phyloP scores from a whole-genome alignment of 2,888 invertebrate genomes.

The Himalopsyche japonica region DNA sequence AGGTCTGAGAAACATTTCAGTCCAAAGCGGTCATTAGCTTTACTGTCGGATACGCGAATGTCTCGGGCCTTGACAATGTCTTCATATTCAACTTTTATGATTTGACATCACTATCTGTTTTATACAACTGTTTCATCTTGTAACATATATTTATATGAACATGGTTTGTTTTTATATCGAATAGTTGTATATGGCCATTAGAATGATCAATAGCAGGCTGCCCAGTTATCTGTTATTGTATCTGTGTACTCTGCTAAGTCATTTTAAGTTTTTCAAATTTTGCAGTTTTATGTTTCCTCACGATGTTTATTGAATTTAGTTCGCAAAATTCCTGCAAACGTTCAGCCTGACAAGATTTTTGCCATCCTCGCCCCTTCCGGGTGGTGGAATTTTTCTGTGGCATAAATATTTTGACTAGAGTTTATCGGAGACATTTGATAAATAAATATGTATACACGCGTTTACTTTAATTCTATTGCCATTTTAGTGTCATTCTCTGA shows the following conservation, averaged over 20 bases:
- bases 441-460: slow-evolving; percentile 29
- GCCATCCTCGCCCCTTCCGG: background rate
- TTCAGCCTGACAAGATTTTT: background rate
- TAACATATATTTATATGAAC: slow-evolving; percentile 14
- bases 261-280: background rate
- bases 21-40: background rate
- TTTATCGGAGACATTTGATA: background rate
- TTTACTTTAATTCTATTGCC: slow-evolving; percentile 32
- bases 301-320: background rate
- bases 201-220: background rate
- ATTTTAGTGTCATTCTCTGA: slow-evolving; percentile 37
- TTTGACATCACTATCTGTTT: slow-evolving; percentile 37
- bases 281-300: background rate
- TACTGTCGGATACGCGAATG: background rate
- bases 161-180: background rate
- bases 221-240: background rate
- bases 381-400: background rate
- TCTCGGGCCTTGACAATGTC: slow-evolving; percentile 22
- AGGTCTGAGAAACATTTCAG: background rate
- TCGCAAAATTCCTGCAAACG: background rate
- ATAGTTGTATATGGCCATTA: background rate
- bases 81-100: slow-evolving; percentile 29
- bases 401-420: background rate
- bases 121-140: slow-evolving; percentile 17
- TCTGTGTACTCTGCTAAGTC: background rate